Evolutionary conservation across 2,888 invertebrate genomes (phyloP).

Genomic region (Drosophila putrida): DNA sequence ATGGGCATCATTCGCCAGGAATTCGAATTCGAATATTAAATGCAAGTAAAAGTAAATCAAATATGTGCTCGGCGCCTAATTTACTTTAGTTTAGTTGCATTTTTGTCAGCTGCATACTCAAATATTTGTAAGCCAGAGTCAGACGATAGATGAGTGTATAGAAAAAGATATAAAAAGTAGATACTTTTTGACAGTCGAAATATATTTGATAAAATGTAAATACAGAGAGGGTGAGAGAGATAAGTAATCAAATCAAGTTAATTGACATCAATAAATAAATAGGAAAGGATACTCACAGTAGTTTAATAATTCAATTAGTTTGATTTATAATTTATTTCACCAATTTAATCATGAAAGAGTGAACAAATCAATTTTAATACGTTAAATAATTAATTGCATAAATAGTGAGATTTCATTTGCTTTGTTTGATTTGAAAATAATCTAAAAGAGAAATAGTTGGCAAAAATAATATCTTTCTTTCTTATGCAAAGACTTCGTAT

Average conservation of each 20-base stretch:
- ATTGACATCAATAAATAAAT: slow-evolving; percentile 14
- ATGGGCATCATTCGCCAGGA: slow-evolving; percentile 63
- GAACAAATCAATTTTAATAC: no score
- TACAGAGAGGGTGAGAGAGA: background rate
- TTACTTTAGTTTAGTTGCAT: slow-evolving; percentile 69
- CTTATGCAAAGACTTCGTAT: background rate
- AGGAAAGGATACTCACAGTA: slow-evolving; percentile 1
- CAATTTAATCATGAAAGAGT: background rate
- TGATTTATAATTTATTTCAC: background rate
- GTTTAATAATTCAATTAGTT: slow-evolving; percentile 3
- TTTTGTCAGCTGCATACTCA: slow-evolving; percentile 53
- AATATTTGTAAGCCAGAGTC: slow-evolving; percentile 10
- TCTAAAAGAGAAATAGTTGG: background rate
- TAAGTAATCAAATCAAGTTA: slow-evolving; percentile 4
- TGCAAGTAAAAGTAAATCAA: slow-evolving; percentile 74
- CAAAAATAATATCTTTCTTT: background rate
- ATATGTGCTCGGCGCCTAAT: slow-evolving; percentile 67
- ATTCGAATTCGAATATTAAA: slow-evolving; percentile 60
- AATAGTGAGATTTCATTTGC: background rate
- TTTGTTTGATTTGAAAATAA: background rate
- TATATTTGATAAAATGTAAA: background rate
- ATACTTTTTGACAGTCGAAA: background rate
- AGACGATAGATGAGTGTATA: slow-evolving; percentile 2
- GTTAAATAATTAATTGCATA: background rate
- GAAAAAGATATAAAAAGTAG: background rate